Evolutionary conservation across 2,888 invertebrate species (phyloP), one percentile per base, ranked within the genome.

Genomic region (Nomada fucata): DNA sequence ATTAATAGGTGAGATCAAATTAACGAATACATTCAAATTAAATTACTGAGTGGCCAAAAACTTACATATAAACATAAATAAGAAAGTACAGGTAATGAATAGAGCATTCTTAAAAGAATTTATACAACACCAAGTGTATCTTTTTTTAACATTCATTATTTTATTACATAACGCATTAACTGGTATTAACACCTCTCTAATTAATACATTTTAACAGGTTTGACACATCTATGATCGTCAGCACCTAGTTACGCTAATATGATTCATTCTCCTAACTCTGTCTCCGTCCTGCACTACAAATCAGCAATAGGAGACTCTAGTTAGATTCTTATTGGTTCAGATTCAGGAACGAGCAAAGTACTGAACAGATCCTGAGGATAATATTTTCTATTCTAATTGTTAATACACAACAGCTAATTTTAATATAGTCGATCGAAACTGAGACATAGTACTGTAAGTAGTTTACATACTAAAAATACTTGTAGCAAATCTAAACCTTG

Each of bases 211-310:
- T 20, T 55, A 55, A 44, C 15, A 69, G 1, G n/a, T 44, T 55
- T 44, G 20, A 44, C 50, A 72, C 42, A 76, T 57, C 11, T 23
- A 26, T 7, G n/a, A 74, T 44, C 36, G 53, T 53, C 53, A 47
- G 64, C 52, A 18, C 1, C 23, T 36, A 42, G n/a, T 13, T 65
- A 65, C 13, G 20, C 36, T 75, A 77, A 67, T 71, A 50, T 79
- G 79, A 79, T 60, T 79, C 79, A 79, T 79, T 75, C 59, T 77
- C 52, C 64, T 26, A 50, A 60, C 70, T 60, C 42, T 47, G 47
- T 60, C 70, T 47, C 77, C 70, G 60, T 70, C 77, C 44, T 70
- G 11, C 52, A 36, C 53, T 23, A 0, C 5, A 57, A 44, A 2
- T 2, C 11, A 23, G n/a, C n/a, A 11, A 77, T 60, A 64, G 77